Evolutionary conservation across 2,888 invertebrate species (phyloP), one percentile per base, ranked within the genome.

Genomic region (Dermolepida albohirtum): DNA sequence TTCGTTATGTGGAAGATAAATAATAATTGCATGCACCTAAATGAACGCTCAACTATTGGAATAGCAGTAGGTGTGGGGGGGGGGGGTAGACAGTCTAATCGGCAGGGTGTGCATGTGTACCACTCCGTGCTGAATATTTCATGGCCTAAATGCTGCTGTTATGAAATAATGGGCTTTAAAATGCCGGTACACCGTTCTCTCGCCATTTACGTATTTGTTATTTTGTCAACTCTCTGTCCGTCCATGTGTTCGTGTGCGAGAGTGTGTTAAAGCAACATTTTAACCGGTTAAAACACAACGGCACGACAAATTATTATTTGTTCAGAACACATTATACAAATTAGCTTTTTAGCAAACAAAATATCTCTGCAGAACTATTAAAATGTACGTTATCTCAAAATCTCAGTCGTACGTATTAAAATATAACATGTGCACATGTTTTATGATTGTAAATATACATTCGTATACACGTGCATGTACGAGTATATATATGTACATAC

Each of bases 1-100:
- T 64, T 34, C 47, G 64, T 78, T 77, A 78, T 77, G 73, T 74
- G 67, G 72, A 75, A 75, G 75, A 79, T 79, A 78, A 78, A 79
- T 78, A 78, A 78, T 78, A 78, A 77, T 76, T 75, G 75, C 75
- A 72, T 77, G 74, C 75, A 75, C 77, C 76, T 78, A 77, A 78
- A 78, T 75, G 77, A 74, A 75, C 74, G 17, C 76, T 75, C 76
- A 76, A 77, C 76, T 75, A 74, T 22, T 22, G 17, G 41, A 27
- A 66, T 43, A 44, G 12, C 34, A 4, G 29, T 8, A 5, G 40
- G 17, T 17, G 39, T n/a, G 14, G 16, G 39, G 10, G 16, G 10
- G 2, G 40, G 40, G 11, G 40, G 39, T 54, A 52, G 54, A 39
- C 40, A 40, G 17, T 41, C 54, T 54, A 54, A 54, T 54, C 54